These are phyloP conservation scores for Crotalus tigris DNA, from an alignment of 2,113 vertebrate genomes.

Conservation along the genomic window DNA sequence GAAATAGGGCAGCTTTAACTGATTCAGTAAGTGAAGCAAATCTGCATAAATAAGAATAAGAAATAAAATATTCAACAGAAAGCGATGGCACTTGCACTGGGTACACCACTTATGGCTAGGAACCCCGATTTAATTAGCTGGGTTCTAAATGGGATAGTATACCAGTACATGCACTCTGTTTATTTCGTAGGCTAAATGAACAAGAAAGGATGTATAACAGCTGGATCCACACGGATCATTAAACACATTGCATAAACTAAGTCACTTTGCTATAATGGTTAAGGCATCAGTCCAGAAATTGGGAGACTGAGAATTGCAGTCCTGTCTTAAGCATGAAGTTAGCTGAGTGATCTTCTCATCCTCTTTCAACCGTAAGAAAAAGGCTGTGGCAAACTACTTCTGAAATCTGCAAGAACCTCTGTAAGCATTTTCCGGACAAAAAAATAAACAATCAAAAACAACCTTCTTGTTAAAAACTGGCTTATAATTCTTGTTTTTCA, in stretches of 20 bases:
- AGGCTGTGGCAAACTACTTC: too few species aligned
- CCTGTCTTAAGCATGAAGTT: too few species aligned
- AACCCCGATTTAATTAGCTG: not conserved
- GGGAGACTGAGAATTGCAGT: not conserved
- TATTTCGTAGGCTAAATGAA: not conserved
- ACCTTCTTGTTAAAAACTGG: not conserved
- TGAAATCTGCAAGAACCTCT: too few species aligned
- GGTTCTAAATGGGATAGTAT: not conserved
- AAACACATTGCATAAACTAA: not conserved
- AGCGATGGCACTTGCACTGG: not conserved
- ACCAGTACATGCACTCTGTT: not conserved
- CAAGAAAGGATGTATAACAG: not conserved
- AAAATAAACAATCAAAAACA: not conserved
- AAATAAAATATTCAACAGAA: not conserved
- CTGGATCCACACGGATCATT: not conserved
- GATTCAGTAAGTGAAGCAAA: not conserved
- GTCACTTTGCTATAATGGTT: not conserved
- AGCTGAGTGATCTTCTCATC: too few species aligned
- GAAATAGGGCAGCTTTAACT: not conserved
- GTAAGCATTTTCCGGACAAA: too few species aligned
- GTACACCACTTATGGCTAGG: too few species aligned
- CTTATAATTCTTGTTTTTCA: not conserved
- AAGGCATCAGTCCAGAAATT: not conserved
- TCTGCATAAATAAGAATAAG: not conserved
- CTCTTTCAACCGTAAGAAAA: too few species aligned